Conservation (phyloP, 1,140 invertebrate genomes). For the Papilio polytes region DNA sequence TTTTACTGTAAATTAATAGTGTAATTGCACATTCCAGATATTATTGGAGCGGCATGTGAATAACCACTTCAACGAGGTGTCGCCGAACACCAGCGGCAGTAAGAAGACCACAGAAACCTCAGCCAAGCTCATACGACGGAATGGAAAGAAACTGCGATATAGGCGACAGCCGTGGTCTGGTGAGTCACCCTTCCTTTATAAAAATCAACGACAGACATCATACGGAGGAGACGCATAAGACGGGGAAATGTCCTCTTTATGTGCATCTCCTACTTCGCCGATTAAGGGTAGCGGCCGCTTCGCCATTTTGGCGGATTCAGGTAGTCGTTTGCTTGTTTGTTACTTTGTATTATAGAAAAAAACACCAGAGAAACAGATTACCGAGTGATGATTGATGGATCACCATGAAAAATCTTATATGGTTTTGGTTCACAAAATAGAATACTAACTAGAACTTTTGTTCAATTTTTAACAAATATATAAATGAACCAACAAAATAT, state of each 20-base stretch:
- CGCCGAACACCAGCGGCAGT: conserved; percentile 79
- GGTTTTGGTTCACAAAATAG: background rate
- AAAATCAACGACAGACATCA: too few relatives aligned
- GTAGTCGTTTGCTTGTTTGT: too few relatives aligned
- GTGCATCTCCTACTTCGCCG: too few relatives aligned
- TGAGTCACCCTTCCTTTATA: conserved; percentile 72
- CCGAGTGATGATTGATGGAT: too few relatives aligned
- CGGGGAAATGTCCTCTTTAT: too few relatives aligned
- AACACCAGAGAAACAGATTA: background rate
- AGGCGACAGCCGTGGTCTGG: conserved; percentile 93
- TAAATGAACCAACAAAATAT: background rate
- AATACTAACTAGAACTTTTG: background rate
- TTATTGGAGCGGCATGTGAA: conserved; percentile 96
- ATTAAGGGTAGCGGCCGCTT: too few relatives aligned
- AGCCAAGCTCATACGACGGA: conserved; percentile 91
- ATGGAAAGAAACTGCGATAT: conserved; percentile 93
- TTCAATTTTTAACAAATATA: background rate
- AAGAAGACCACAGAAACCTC: conserved; percentile 87
- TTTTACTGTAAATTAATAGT: background rate
- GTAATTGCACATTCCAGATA: conserved; percentile 84
- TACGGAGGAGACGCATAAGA: too few relatives aligned
- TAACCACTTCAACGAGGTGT: conserved; percentile 92
- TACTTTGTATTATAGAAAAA: too few relatives aligned
- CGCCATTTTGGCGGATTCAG: too few relatives aligned
- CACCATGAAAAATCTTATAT: background rate